Conservation (phyloP, 2,113 vertebrate species). For the Danio rerio region GRCz12tu NC_133186.1:44425501-44426000, state of each 20-base stretch:
- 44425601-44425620: too few relatives aligned
- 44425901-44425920: not conserved
- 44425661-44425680: too few relatives aligned
- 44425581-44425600: too few relatives aligned
- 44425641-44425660: too few relatives aligned
- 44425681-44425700: too few relatives aligned
- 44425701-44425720: not conserved
- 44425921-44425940: not conserved
- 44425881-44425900: not conserved
- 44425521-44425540: too few relatives aligned
- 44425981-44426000: constrained; percentile 36
- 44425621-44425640: too few relatives aligned
- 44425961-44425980: not conserved
- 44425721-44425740: not conserved
- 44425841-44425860: constrained; percentile 12
- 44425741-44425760: not conserved
- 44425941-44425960: not conserved
- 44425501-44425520: too few relatives aligned
- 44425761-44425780: not conserved
- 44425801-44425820: not conserved
- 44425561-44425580: too few relatives aligned
- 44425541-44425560: too few relatives aligned
- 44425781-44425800: not conserved
- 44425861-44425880: not conserved
- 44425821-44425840: not conserved